A percentile compares a stretch with the other conserved stretches of the same genome.
Evolutionary conservation across 2,888 invertebrate species (phyloP).

Genomic region (Drosophila macrospina): DNA sequence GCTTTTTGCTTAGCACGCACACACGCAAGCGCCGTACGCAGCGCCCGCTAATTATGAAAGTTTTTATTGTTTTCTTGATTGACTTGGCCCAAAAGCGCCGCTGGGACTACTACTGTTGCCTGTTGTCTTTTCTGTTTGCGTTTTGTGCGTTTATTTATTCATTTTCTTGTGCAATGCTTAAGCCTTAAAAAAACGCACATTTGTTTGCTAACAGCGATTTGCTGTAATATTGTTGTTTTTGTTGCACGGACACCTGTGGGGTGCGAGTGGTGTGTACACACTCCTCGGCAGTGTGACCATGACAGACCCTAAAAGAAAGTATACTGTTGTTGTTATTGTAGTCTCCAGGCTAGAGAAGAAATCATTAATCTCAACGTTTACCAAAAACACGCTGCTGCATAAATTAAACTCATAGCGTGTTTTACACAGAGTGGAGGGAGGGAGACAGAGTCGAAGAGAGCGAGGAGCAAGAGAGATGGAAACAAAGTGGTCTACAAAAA

Average conservation of each 20-base stretch:
- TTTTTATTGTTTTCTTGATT: conserved; percentile 59
- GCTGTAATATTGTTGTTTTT: conserved; percentile 24
- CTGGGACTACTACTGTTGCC: too few relatives aligned
- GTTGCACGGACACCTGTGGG: conserved; percentile 36
- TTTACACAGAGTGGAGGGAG: conserved; percentile 12
- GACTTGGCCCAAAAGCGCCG: conserved; percentile 38
- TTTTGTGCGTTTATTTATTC: conserved; percentile 37
- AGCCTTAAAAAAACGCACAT: conserved; percentile 39
- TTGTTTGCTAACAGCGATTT: conserved; percentile 42
- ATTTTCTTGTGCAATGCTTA: conserved; percentile 63
- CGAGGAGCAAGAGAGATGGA: neutral
- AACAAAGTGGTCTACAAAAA: conserved; percentile 62
- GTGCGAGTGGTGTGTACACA: conserved; percentile 46
- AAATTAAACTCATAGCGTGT: conserved; percentile 45
- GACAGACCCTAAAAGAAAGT: conserved; percentile 51
- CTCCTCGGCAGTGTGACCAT: conserved; percentile 41
- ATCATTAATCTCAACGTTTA: conserved; percentile 49
- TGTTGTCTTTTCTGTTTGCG: conserved; percentile 2
- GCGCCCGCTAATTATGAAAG: conserved; percentile 75
- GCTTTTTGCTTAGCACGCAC: conserved; percentile 18
- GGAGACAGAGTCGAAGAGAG: too few relatives aligned
- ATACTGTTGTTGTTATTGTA: conserved; percentile 17
- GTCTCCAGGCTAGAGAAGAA: conserved; percentile 25
- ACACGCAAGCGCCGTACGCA: conserved; percentile 59
- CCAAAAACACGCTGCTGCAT: conserved; percentile 49